Base-by-base conservation (phyloP, 2,797 vertebrate species). In the Tinamus major region DNA sequence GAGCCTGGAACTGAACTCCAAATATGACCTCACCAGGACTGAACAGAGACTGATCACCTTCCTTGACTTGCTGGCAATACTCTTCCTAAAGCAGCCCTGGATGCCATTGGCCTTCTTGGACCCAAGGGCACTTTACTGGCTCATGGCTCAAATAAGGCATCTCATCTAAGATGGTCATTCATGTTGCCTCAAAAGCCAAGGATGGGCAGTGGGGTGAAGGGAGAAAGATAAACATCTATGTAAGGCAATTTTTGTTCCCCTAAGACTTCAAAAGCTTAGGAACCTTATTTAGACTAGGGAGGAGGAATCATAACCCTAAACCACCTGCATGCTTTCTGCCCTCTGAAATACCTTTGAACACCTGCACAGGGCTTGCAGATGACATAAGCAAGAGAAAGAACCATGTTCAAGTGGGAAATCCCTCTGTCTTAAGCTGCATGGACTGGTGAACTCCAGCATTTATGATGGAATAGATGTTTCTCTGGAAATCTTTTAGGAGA, bases 131-230 rank as follows among this genome's bases (percentile, higher is more conserved):
- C 11, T 49, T 49, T 26, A 20, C 23, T 49, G 48, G 48, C 48
- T 49, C 12, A 13, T 24, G 48, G 26, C 12, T 49, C 48, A 49
- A 49, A 49, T 49, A 23, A 65, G 1, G 1, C 3, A 0, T 41
- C 13, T 61, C 39, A 39, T 44, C 12, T 48, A 24, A 59, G 31
- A 2, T 55, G 13, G 10, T 4, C 3, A 7, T 33, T 65, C 51
- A 0, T 44, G 2, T 64, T 83, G 33, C 41, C 24, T 80, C 20
- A 37, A 42, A 63, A 55, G 51, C 16, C 51, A 69, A 16, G 23
- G 24, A 23, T 24, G 23, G 48, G 24, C 6, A 26, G 7, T 6
- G 24, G 23, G 23, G 46, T 23, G 7, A 51, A 39, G 48, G 41
- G 44, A 79, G 6, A 9, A 9, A 48, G 9, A 48, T 1, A 53